Evolutionary conservation across 2,888 invertebrate species (phyloP).

Genomic region (Enoplolaimus lenunculus): DNA sequence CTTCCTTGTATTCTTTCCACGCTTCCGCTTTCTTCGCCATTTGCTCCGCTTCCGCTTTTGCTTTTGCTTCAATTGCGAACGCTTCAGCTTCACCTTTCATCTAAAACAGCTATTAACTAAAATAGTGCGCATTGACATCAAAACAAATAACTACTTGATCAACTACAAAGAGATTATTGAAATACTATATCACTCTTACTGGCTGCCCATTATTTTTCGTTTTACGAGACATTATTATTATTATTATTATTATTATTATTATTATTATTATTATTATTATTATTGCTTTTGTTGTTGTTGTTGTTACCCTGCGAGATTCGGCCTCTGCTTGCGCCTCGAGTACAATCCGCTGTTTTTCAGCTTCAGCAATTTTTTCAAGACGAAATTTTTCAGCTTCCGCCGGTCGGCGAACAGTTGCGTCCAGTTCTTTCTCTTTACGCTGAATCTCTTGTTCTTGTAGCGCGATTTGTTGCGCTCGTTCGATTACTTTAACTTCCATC

Average conservation of each 20-base stretch:
- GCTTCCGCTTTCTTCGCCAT: conserved; percentile 94
- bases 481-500: conserved; percentile 80
- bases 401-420: conserved; percentile 77
- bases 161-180: no score
- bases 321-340: conserved; percentile 90
- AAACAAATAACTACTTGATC: no score
- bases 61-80: conserved; percentile 80
- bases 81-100: conserved; percentile 63
- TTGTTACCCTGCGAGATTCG: conserved; percentile 62
- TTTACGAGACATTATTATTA: no score
- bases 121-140: no score
- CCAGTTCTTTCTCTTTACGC: conserved; percentile 74
- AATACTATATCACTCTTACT: no score
- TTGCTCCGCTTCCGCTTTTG: conserved; percentile 86
- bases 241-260: no score
- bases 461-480: conserved; percentile 76
- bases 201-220: no score
- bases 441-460: conserved; percentile 92
- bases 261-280: no score
- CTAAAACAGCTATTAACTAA: conserved; percentile 28
- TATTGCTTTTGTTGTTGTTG: no score
- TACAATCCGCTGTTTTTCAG: conserved; percentile 68
- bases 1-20: conserved; percentile 85
- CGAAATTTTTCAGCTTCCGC: conserved; percentile 85
- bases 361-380: conserved; percentile 83